A percentile compares a stretch with the other conserved stretches of the same genome.
Conservation (phyloP, 2,797 vertebrate species). For the Mormyrus proboscirostris region DNA sequence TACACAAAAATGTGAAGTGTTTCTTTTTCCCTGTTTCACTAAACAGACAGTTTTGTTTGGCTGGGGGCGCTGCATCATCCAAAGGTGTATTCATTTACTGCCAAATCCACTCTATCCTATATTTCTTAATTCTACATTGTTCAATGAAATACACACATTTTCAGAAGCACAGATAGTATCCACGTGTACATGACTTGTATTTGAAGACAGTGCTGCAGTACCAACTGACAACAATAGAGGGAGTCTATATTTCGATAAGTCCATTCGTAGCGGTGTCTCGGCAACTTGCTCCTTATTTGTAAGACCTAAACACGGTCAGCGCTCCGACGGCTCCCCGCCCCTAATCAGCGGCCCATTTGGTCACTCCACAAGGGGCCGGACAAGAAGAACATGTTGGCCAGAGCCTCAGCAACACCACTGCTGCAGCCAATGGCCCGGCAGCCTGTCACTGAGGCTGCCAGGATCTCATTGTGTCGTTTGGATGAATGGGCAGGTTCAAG, state of each 20-base stretch:
- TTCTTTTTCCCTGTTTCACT: neutral
- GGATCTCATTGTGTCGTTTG: slow-evolving; percentile 11
- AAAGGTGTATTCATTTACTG: neutral
- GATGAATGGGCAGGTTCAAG: slow-evolving; percentile 21
- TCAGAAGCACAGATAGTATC: neutral
- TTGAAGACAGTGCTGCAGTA: neutral
- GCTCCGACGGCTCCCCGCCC: neutral
- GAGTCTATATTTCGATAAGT: neutral
- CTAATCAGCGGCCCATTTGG: slow-evolving; percentile 7
- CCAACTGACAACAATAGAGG: neutral
- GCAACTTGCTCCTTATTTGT: neutral
- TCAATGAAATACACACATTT: neutral
- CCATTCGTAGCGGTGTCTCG: neutral
- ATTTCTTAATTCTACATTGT: neutral
- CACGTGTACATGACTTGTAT: neutral
- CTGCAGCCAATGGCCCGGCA: neutral
- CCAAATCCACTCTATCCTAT: neutral
- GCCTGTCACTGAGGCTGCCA: neutral
- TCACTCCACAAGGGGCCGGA: slow-evolving; percentile 10
- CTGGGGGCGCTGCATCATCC: neutral
- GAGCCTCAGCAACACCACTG: neutral
- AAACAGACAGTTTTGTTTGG: neutral
- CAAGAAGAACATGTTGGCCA: neutral
- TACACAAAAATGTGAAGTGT: neutral
- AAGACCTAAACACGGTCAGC: neutral